Evolutionary conservation across 2,888 invertebrate species (phyloP), one percentile per base, ranked within the genome.

Genomic region (Acrobasis suavella): DNA sequence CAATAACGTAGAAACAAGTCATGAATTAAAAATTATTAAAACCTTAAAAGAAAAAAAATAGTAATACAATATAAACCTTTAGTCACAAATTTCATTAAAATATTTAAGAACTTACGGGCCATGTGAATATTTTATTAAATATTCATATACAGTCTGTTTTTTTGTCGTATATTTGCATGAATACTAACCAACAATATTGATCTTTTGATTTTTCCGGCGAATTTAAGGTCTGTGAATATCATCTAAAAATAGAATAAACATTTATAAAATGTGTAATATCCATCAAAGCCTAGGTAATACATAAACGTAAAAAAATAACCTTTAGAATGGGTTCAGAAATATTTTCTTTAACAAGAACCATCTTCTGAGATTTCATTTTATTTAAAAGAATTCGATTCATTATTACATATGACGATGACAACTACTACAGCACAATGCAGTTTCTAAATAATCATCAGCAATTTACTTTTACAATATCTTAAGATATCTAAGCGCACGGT

Each of bases 111-210:
- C 49, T 32, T 32, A 32, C 22, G 1, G 86, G 87, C 42, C 74
- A 74, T 59, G 80, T 74, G 66, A 85, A 87, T 46, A 87, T 86
- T 67, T 78, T 68, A 68, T 87, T 86, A 58, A 86, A 87, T 32
- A 83, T 59, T 64, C 75, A 72, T 62, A 85, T 68, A 58, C 81
- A 80, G 60, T 87, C 87, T 2, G 83, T 78, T 58, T 83, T 69
- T 75, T 85, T 83, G 67, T 87, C 83, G 69, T 87, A 88, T 61
- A 87, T 85, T 72, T 83, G 80, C 86, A 87, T 88, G n/a, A 88
- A 69, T 71, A 86, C 87, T 62, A 78, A 82, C 87, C 87, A 87
- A 67, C 81, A 78, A 63, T 76, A 80, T 9, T 72, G 65, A n/a
- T 63, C 66, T 37, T 69, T 64, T n/a, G 49, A 9, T 50, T 59